These are phyloP conservation scores for Morpho helenor DNA, from an alignment of 2,888 invertebrate species.

Conservation along the genomic window DNA sequence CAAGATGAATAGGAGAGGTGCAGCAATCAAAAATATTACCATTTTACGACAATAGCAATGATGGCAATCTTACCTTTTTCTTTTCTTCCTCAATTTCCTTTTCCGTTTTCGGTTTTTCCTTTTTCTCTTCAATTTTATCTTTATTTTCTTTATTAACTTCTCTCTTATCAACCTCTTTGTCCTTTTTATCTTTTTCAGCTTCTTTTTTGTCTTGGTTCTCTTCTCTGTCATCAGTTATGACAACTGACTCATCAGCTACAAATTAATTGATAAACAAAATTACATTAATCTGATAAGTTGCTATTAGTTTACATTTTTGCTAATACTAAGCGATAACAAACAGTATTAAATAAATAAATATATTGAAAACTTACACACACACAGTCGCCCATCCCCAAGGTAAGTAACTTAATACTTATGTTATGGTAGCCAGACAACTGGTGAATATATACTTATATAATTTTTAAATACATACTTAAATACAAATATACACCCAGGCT, in stretches of 20 bases:
- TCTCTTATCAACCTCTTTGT: slow-evolving; percentile 30
- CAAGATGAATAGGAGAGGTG: too few relatives aligned
- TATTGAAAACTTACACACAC: background rate
- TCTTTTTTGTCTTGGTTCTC: slow-evolving; percentile 36
- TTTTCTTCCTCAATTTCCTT: slow-evolving; percentile 72
- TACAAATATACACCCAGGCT: too few relatives aligned
- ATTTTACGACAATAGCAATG: too few relatives aligned
- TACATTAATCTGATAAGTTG: background rate
- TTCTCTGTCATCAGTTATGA: slow-evolving; percentile 21
- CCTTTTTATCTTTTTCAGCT: slow-evolving; percentile 24
- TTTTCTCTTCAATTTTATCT: slow-evolving; percentile 34
- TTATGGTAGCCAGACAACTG: too few relatives aligned
- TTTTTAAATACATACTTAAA: too few relatives aligned
- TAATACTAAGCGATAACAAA: background rate
- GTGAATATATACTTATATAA: too few relatives aligned
- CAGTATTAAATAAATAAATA: background rate
- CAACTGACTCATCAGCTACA: slow-evolving; percentile 16
- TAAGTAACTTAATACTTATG: too few relatives aligned
- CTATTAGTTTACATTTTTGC: too few relatives aligned
- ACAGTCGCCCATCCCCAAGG: too few relatives aligned
- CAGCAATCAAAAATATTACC: too few relatives aligned
- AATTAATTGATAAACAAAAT: background rate
- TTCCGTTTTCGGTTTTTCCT: slow-evolving; percentile 53
- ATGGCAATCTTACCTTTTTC: slow-evolving; percentile 46
- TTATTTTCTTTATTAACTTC: slow-evolving; percentile 25